Conservation (phyloP, 2,888 invertebrate species). For the Kryphioiulus occultus region DNA sequence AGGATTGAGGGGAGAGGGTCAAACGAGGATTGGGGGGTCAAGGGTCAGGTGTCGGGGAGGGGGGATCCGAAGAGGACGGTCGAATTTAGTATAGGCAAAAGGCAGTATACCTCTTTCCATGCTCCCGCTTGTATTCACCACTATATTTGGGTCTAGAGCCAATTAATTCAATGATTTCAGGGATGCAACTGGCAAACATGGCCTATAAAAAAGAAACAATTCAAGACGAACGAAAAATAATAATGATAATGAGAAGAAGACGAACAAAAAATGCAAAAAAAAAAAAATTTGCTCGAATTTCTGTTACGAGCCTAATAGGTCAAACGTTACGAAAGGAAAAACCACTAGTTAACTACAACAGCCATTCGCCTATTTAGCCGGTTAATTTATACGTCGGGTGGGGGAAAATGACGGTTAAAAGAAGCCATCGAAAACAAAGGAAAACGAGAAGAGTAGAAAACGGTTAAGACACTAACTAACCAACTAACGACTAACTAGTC, state of each 20-base stretch:
- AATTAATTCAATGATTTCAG: conserved; percentile 68
- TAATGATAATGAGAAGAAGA: conserved; percentile 35
- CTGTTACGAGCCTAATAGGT: too few species aligned
- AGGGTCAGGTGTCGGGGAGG: neutral
- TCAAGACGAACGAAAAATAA: conserved; percentile 51
- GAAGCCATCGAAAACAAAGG: neutral
- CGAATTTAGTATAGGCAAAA: conserved; percentile 51
- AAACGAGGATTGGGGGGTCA: neutral
- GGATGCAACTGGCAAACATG: conserved; percentile 68
- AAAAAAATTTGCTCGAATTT: too few species aligned
- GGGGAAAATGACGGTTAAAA: too few species aligned
- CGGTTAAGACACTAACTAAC: neutral
- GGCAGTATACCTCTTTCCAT: conserved; percentile 55
- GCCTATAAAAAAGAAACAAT: conserved; percentile 61
- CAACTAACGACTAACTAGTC: neutral
- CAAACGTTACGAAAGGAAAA: neutral
- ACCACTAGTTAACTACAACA: conserved; percentile 7
- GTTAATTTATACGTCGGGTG: neutral
- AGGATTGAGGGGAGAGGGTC: neutral
- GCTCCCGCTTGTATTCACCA: conserved; percentile 67
- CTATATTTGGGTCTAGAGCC: conserved; percentile 67
- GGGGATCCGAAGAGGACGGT: conserved; percentile 1
- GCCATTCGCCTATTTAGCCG: conserved; percentile 1
- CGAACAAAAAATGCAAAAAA: too few species aligned
- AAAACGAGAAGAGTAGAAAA: neutral